Conservation (phyloP, 2,888 invertebrate genomes). For the Muschampia plurimacula region DNA sequence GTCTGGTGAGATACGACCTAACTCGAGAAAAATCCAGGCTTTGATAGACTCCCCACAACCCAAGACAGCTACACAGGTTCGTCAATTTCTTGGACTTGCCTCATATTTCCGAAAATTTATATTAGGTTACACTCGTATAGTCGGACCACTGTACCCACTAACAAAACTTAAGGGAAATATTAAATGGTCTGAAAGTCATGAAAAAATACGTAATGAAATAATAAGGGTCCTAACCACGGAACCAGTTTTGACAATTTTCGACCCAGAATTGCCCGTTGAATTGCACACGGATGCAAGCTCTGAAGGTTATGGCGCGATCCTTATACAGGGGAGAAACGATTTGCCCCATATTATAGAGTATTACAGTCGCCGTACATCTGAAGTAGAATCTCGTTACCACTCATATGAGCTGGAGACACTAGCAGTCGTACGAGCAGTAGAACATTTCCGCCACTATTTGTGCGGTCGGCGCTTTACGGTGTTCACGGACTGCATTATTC, state of each 20-base stretch:
- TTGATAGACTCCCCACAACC: neutral
- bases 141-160: neutral
- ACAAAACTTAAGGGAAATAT: conserved; percentile 12
- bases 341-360: conserved; percentile 39
- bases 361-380: conserved; percentile 38
- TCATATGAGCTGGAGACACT: conserved; percentile 20
- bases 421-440: conserved; percentile 4
- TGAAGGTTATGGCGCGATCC: conserved; percentile 39
- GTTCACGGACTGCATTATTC: conserved; percentile 4
- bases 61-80: conserved; percentile 36
- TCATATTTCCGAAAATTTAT: conserved; percentile 42
- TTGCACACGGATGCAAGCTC: conserved; percentile 42
- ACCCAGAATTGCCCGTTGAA: conserved; percentile 37
- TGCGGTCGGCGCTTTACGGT: neutral
- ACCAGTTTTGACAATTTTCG: conserved; percentile 40
- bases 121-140: conserved; percentile 38
- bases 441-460: conserved; percentile 13
- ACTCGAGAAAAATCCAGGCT: neutral
- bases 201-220: neutral
- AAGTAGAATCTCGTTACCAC: conserved; percentile 41
- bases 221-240: conserved; percentile 16
- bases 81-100: conserved; percentile 42
- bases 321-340: conserved; percentile 37
- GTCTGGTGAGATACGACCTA: neutral
- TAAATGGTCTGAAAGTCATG: neutral